Conservation (phyloP, 2,888 invertebrate species). For the Eupithecia centaureata region DNA sequence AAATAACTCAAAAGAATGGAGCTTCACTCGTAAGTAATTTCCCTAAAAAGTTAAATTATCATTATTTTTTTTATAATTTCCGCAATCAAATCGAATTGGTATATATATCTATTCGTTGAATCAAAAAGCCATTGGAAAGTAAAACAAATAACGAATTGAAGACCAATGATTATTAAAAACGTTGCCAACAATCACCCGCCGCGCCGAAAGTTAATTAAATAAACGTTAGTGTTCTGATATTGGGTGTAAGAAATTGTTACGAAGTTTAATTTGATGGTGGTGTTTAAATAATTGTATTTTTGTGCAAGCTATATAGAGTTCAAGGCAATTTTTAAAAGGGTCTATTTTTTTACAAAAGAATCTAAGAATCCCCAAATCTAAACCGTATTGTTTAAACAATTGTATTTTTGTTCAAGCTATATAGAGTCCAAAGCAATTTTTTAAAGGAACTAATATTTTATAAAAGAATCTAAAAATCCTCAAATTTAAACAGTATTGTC, state of each 20-base stretch:
- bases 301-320: background rate
- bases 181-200: background rate
- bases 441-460: too few relatives aligned
- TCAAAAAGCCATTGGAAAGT: background rate
- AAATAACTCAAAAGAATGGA: too few relatives aligned
- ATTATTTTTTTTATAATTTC: too few relatives aligned
- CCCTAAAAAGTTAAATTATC: too few relatives aligned
- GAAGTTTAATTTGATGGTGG: background rate
- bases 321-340: background rate
- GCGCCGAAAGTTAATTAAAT: background rate
- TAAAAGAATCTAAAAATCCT: background rate
- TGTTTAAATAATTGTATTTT: background rate
- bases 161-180: background rate
- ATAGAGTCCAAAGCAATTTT: background rate
- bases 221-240: background rate
- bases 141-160: background rate
- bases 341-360: background rate
- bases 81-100: background rate
- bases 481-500: background rate
- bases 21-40: too few relatives aligned
- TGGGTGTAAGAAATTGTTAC: background rate
- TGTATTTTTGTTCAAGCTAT: background rate
- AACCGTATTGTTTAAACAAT: background rate
- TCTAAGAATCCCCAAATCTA: background rate
- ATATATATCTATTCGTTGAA: background rate